Base-by-base conservation (phyloP, 2,888 invertebrate genomes). In the Polymixis flavicincta region DNA sequence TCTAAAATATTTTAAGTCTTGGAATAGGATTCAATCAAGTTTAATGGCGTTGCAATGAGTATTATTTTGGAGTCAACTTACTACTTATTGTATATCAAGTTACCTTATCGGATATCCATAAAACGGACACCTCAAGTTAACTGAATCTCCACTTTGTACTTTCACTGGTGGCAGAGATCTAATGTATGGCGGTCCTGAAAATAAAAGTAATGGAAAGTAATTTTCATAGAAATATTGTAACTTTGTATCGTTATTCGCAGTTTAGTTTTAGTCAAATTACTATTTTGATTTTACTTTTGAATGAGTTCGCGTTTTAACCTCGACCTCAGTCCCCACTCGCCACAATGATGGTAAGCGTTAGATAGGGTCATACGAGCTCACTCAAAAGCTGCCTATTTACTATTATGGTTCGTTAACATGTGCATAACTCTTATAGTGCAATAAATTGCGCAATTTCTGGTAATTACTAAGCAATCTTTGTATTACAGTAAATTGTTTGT, bases 31-130 rank as follows among this genome's bases (percentile, higher is more conserved):
- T 28, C 25, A 48, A 64, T 63, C 7, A 63, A 48, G 19, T 48
- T 48, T 28, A 7, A 17, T 28, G 11, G 1, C 59, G 19, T 45
- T 48, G 14, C 2, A 2, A 48, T 22, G 13, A 48, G 8, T 28
- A 14, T 14, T 64, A 28, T 64, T 64, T 48, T 64, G 2, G 2
- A 28, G 28, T 14, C 22, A 65, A 25, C 25, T 25, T 22, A 48
- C 22, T 32, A 32, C 3, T 50, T 32, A 6, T 1, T 32, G 11
- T 0, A 5, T 37, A 37, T 37, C 3, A 25, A 48, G 13, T 67
- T 96, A 97, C 92, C 97, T 97, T 83, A 98, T 98, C n/a, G 99
- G 98, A 94, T 98, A 98, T 74, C 99, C 99, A 69, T 98, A 98
- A 90, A 98, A 98, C 63, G 98, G 98, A 93, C 99, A 99, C 87